phyloP scores from a whole-genome alignment of 1,140 invertebrate genomes.

The Lordiphosa mommai region DNA sequence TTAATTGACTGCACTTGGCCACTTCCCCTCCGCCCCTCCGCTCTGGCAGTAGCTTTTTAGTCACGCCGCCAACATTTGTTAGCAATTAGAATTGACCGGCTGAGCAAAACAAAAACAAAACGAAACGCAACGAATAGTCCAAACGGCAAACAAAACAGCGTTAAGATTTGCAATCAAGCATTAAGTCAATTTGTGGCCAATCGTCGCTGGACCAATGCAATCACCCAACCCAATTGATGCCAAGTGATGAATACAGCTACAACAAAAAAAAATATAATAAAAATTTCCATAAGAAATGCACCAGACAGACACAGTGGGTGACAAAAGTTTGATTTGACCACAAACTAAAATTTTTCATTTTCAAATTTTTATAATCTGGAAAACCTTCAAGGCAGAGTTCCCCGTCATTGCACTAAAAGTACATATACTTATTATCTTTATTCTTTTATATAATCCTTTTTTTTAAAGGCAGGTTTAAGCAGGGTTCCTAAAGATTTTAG shows the following conservation, averaged over 20 bases:
- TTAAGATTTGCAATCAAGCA: constrained; percentile 71
- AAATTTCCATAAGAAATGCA: constrained; percentile 9
- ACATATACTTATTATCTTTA: too few species aligned
- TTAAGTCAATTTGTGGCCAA: constrained; percentile 64
- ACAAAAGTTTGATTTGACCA: not conserved
- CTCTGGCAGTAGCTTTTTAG: constrained; percentile 6
- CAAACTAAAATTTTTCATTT: too few species aligned
- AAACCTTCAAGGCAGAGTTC: too few species aligned
- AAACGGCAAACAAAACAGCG: constrained; percentile 40
- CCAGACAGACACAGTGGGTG: not conserved
- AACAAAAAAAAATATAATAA: not conserved
- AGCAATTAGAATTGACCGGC: constrained; percentile 66
- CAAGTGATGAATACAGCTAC: not conserved
- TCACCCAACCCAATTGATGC: constrained; percentile 19
- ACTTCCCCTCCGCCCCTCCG: not conserved
- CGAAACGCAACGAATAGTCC: not conserved
- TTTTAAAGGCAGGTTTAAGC: too few species aligned
- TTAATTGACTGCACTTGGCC: constrained; percentile 43
- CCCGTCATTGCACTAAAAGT: too few species aligned
- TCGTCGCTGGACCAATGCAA: constrained; percentile 43
- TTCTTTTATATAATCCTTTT: too few species aligned
- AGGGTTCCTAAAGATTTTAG: too few species aligned
- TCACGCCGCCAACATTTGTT: constrained; percentile 57
- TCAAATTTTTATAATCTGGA: too few species aligned
- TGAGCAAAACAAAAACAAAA: constrained; percentile 1